A percentile compares a stretch with the other conserved stretches of the same genome.
Evolutionary conservation across 2,888 invertebrate genomes (phyloP).

Genomic region (Eilema caniola): DNA sequence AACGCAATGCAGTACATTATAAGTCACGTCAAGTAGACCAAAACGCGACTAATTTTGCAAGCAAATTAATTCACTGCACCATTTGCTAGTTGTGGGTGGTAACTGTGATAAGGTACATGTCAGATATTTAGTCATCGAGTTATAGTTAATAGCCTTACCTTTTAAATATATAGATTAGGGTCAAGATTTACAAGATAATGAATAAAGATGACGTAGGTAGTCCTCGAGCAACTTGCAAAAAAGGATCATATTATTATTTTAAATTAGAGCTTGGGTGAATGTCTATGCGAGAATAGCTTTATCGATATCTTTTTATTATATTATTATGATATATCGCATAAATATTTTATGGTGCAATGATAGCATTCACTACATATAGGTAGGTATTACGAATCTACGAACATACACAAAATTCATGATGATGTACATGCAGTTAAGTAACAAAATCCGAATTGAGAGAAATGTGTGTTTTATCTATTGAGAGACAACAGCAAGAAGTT

Average conservation of each 20-base stretch:
- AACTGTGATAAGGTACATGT: slow-evolving; percentile 29
- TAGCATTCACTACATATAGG: not conserved
- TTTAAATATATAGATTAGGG: slow-evolving; percentile 56
- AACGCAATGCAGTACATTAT: slow-evolving; percentile 63
- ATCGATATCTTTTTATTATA: not conserved
- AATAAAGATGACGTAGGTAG: slow-evolving; percentile 57
- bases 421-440: not conserved
- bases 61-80: slow-evolving; percentile 40
- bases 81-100: slow-evolving; percentile 38
- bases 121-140: slow-evolving; percentile 47
- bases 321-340: not conserved
- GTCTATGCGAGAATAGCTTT: slow-evolving; percentile 22
- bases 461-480: not conserved
- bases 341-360: not conserved
- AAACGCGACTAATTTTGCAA: slow-evolving; percentile 54
- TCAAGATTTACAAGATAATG: slow-evolving; percentile 56
- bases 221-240: slow-evolving; percentile 56
- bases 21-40: slow-evolving; percentile 60
- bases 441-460: not conserved
- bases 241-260: slow-evolving; percentile 46
- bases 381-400: not conserved
- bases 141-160: slow-evolving; percentile 51
- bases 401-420: not conserved
- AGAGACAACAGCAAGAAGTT: not conserved
- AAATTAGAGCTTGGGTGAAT: slow-evolving; percentile 51